Base-by-base conservation (phyloP, 2,888 invertebrate species). In the Sphecodes monilicornis region DNA sequence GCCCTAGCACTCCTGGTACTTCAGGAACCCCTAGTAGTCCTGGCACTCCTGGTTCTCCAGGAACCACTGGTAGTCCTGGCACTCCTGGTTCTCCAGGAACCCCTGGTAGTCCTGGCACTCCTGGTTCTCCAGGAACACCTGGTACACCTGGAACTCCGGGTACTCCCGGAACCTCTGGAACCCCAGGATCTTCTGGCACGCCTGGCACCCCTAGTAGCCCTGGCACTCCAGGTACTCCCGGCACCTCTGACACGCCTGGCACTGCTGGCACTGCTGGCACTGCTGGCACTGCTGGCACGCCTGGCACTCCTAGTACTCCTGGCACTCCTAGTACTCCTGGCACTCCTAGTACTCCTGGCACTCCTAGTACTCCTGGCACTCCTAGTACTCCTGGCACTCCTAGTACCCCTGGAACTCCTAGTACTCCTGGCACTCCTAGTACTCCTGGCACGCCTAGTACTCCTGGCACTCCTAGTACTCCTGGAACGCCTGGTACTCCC, bases 211-310 rank as follows among this genome's bases (percentile, higher is more conserved):
- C 88, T 11, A 89, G 82, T 1, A 72, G 29, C 0, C 80, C 81
- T 18, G 93, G 93, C 22, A 86, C 83, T 0, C 88, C 87, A 11
- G 90, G 78, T 0, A 80, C 39, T 18, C 87, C 88, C 8, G 90
- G 84, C 1, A 75, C 29, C 1, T 80, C 81, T 18, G 93, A 93
- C n/a, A 86, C 83, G 0, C 88, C 87, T 10, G 90, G 78, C 0
- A 81, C 86, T 8, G 68, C 87, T 0, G 89, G 86, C 0, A 82
- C 85, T 0, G 69, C 87, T 0, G 85, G 81, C 0, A 86, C 78
- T 0, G 72, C 84, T 41, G 86, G 78, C 5, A 84, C 80, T 0
- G 87, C 88, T 43, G 91, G 89, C 8, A 87, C 77, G 0, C 88
- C 84, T 41, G 88, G 76, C 0, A 75, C 84, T 26, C 76, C 88